Percentiles rank a stretch among this genome's conserved stretches.
These are phyloP conservation scores for Aeoliscus strigatus DNA, from an alignment of 2,797 vertebrate genomes.

Conservation along the genomic window DNA sequence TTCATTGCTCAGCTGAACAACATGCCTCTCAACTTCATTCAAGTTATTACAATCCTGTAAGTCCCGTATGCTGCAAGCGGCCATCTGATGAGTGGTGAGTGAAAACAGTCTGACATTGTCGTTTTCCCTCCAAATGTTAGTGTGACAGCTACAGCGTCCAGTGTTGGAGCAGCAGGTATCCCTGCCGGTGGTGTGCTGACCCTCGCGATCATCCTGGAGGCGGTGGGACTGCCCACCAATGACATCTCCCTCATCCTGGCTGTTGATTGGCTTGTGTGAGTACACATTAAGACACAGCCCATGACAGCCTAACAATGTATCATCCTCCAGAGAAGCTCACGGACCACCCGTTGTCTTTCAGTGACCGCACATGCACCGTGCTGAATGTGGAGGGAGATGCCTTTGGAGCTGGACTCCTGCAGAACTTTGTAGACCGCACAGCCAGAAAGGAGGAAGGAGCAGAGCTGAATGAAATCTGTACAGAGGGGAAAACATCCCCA, in stretches of 20 bases:
- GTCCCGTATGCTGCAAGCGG: slow-evolving; percentile 25
- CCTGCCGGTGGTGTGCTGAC: slow-evolving; percentile 86
- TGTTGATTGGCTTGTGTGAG: slow-evolving; percentile 93
- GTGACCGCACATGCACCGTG: slow-evolving; percentile 86
- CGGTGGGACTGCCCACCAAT: slow-evolving; percentile 79
- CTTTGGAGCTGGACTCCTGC: slow-evolving; percentile 84
- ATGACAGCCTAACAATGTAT: neutral
- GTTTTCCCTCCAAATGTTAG: slow-evolving; percentile 48
- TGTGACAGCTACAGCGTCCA: slow-evolving; percentile 87
- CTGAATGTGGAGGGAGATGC: slow-evolving; percentile 89
- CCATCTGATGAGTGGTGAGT: no score
- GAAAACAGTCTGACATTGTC: slow-evolving; percentile 5
- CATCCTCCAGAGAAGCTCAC: neutral
- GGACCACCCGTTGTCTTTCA: slow-evolving; percentile 32
- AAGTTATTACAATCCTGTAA: slow-evolving; percentile 88
- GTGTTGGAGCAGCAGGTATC: slow-evolving; percentile 88
- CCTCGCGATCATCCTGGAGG: slow-evolving; percentile 87
- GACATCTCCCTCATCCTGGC: slow-evolving; percentile 89
- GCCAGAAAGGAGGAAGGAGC: slow-evolving; percentile 28
- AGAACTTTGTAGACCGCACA: slow-evolving; percentile 73
- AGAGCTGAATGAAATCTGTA: slow-evolving; percentile 64
- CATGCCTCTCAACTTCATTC: slow-evolving; percentile 77
- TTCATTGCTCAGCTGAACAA: slow-evolving; percentile 87
- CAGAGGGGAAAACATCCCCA: slow-evolving; percentile 6
- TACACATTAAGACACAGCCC: slow-evolving; percentile 20